Conservation (phyloP, 2,888 invertebrate genomes). For the Patella depressa region DNA sequence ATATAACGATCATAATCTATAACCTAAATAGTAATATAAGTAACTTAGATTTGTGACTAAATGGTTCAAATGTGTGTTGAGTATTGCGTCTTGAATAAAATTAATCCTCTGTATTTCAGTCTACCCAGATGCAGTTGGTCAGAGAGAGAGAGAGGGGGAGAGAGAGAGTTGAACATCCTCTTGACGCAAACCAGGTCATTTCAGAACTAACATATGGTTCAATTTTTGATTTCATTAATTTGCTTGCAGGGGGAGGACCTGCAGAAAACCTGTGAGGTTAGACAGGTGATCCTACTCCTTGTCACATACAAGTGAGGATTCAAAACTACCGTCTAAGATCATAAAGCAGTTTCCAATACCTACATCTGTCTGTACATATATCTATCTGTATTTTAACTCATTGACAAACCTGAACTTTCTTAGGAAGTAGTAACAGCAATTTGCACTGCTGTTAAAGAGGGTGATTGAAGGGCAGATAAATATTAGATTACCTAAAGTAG, state of each 20-base stretch:
- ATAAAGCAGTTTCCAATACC: too few relatives aligned
- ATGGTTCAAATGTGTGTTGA: too few relatives aligned
- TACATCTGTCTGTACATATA: too few relatives aligned
- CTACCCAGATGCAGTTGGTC: too few relatives aligned
- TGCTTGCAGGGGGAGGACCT: too few relatives aligned
- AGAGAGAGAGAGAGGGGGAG: not conserved
- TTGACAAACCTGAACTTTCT: not conserved
- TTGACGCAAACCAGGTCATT: too few relatives aligned
- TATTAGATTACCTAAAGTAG: not conserved
- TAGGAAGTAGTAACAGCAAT: not conserved
- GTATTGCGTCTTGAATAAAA: not conserved
- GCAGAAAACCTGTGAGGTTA: too few relatives aligned
- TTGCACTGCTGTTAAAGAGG: not conserved
- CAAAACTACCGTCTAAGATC: too few relatives aligned
- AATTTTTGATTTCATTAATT: not conserved
- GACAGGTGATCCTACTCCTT: too few relatives aligned
- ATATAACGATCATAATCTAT: slow-evolving; percentile 63
- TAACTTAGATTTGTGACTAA: not conserved
- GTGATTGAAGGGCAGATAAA: not conserved
- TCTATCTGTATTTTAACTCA: too few relatives aligned
- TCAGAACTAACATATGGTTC: not conserved
- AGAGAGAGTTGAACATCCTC: not conserved
- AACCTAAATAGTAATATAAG: slow-evolving; percentile 47
- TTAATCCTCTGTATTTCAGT: too few relatives aligned
- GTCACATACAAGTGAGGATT: too few relatives aligned